Conservation (phyloP, 2,888 invertebrate genomes). For the Eurytoma californica region DNA sequence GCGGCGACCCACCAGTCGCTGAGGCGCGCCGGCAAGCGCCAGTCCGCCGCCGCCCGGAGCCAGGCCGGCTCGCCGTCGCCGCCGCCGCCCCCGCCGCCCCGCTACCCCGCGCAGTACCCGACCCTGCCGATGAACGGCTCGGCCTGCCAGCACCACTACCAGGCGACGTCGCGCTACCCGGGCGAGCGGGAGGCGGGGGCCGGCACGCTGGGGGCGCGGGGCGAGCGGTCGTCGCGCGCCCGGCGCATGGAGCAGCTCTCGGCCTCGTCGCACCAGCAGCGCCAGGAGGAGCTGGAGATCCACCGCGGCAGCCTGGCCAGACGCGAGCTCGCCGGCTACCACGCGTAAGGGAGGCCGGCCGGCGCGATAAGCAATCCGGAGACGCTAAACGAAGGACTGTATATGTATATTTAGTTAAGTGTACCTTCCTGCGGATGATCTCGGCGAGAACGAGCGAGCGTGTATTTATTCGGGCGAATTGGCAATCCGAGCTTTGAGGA, state of each 20-base stretch:
- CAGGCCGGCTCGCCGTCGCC: constrained; percentile 55
- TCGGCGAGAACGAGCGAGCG: constrained; percentile 21
- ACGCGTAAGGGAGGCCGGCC: constrained; percentile 44
- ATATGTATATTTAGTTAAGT: constrained; percentile 39
- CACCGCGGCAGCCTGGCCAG: constrained; percentile 59
- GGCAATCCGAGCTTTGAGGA: constrained; percentile 24
- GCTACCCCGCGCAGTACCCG: constrained; percentile 68
- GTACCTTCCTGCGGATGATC: constrained; percentile 47
- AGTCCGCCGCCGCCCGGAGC: constrained; percentile 46
- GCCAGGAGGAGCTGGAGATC: constrained; percentile 62
- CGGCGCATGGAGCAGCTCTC: constrained; percentile 55
- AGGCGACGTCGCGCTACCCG: constrained; percentile 64
- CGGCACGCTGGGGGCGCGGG: constrained; percentile 35
- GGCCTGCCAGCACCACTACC: constrained; percentile 67
- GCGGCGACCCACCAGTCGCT: constrained; percentile 51
- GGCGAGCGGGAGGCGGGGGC: constrained; percentile 50
- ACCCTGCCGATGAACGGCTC: constrained; percentile 71
- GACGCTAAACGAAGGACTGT: constrained; percentile 3
- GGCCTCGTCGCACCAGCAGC: constrained; percentile 58
- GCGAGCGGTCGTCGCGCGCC: constrained; percentile 53
- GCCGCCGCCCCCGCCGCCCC: constrained; percentile 63
- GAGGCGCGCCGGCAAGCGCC: constrained; percentile 52
- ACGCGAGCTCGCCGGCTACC: constrained; percentile 58
- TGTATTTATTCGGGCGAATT: constrained; percentile 42
- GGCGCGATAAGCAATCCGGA: neutral